These are phyloP conservation scores for Dicerorhinus sumatrensis DNA, from an alignment of 2,113 vertebrate genomes.

Conservation along the genomic window DNA sequence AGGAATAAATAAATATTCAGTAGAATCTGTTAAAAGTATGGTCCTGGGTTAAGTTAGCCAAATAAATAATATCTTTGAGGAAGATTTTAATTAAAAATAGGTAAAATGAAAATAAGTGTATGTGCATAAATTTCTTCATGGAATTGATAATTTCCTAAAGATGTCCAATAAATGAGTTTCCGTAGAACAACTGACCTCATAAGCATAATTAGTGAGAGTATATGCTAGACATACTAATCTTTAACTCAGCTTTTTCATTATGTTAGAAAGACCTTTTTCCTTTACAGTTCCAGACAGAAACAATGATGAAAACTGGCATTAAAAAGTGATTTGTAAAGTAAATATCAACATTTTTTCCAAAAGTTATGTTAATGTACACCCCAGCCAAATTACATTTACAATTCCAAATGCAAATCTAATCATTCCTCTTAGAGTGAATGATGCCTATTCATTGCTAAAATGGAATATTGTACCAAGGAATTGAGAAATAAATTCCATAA, in stretches of 20 bases:
- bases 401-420: background rate
- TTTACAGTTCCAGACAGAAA: background rate
- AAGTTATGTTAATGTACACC: background rate
- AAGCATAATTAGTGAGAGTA: background rate
- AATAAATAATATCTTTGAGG: background rate
- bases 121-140: background rate
- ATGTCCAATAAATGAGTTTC: background rate
- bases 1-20: conserved; percentile 3
- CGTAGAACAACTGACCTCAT: background rate
- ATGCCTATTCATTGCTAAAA: conserved; percentile 24
- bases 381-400: conserved; percentile 3
- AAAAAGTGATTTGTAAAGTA: conserved; percentile 10
- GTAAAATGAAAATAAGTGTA: background rate
- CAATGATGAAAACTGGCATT: conserved; percentile 38
- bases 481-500: conserved; percentile 25
- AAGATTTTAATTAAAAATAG: conserved; percentile 40
- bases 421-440: conserved; percentile 5
- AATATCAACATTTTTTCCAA: conserved; percentile 46
- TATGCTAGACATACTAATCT: background rate
- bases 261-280: background rate
- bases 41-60: background rate
- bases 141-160: background rate
- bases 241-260: background rate
- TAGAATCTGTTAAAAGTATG: background rate
- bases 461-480: conserved; percentile 7